Base-by-base conservation (phyloP, 1,140 invertebrate genomes). In the Chrysoperla carnea region DNA sequence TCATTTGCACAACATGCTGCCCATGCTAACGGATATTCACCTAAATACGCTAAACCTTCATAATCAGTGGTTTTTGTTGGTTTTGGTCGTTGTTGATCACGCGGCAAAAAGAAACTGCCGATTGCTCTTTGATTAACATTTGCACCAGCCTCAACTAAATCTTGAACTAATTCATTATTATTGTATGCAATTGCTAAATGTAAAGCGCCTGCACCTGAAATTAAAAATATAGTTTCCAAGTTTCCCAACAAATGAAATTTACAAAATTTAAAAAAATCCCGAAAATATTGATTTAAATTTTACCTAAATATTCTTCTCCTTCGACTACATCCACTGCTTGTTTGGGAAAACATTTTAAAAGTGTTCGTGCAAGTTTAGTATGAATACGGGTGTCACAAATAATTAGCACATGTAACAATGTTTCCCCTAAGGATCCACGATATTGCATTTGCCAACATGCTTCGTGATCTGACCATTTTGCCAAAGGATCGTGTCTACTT, bases 371-470 rank as follows among this genome's bases (percentile, higher is more conserved):
- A 37, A 98, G 69, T 40, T 79, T 63, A 0, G 82, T 83, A 59
- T 90, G 86, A 8, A 79, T 69, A 56, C 84, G 81, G 0, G 87
- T 92, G 61, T 96, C 89, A 55, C 90, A 90, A 43, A 96, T 92
- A 46, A 96, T 91, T 7, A 95, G 71, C 0, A 99, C 79, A 56
- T 99, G 94, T 5, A 98, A 70, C 5, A 96, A 62, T 4, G 84
- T 92, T 66, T 99, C 94, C 1, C 94, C 94, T 0, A 97, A 65
- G 0, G 89, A 88, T 0, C 93, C 93, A 29, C 93, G 70, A 57
- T 92, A 90, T 50, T 92, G 84, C 79, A 98, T 87, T 60, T 94
- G 87, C 94, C 94, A 99, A 56, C 91, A 95, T 0, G 88, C 88
- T 46, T 86, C 80, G 58, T 93, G 88, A 56, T 92, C 86, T 41